phyloP scores from a whole-genome alignment of 2,888 invertebrate genomes.

The Thysanoteuthis rhombus region DNA sequence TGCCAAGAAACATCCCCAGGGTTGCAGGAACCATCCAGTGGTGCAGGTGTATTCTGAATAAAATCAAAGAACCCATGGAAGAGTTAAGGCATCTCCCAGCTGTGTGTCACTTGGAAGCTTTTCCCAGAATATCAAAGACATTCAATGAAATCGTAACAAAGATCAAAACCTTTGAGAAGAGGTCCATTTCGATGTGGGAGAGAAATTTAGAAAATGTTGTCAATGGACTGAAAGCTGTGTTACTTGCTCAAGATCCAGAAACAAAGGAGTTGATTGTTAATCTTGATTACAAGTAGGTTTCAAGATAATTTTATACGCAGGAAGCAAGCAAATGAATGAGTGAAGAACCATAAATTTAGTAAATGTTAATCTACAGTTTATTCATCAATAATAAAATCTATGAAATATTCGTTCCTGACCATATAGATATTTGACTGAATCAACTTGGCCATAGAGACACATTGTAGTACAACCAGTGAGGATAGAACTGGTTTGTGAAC shows the following conservation, averaged over 20 bases:
- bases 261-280: constrained; percentile 63
- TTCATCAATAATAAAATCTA: too few relatives aligned
- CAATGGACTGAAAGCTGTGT: constrained; percentile 62
- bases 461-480: too few relatives aligned
- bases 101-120: constrained; percentile 63
- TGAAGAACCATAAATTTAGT: too few relatives aligned
- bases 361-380: too few relatives aligned
- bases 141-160: constrained; percentile 64
- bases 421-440: too few relatives aligned
- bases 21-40: constrained; percentile 68
- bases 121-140: constrained; percentile 59
- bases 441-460: too few relatives aligned
- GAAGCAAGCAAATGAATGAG: too few relatives aligned
- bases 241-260: constrained; percentile 62
- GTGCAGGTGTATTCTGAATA: constrained; percentile 64
- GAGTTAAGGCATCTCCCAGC: constrained; percentile 64
- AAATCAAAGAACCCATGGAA: constrained; percentile 68
- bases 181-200: constrained; percentile 67
- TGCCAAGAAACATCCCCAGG: constrained; percentile 65
- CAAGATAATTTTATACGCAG: too few relatives aligned
- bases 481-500: too few relatives aligned
- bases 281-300: constrained; percentile 63
- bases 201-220: constrained; percentile 61
- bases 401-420: too few relatives aligned
- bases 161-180: constrained; percentile 66